Conservation (phyloP, 2,113 vertebrate genomes). For the Leptobrachium leishanense region DNA sequence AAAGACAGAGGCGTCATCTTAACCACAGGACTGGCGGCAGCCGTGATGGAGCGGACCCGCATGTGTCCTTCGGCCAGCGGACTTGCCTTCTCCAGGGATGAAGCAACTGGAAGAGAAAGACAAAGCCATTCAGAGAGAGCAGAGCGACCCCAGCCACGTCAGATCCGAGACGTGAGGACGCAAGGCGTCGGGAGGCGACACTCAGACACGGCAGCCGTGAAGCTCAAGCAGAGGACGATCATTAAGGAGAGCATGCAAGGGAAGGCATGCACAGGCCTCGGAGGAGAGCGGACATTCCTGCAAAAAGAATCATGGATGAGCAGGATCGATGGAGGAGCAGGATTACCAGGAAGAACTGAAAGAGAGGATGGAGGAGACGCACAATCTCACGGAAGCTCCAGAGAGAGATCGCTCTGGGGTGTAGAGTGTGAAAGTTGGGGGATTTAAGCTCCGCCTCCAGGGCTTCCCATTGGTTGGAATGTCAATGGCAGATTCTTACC, state of each 20-base stretch:
- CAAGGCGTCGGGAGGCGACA: constrained; percentile 69
- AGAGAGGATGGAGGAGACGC: constrained; percentile 40
- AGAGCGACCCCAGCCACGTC: not conserved
- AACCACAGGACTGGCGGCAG: constrained; percentile 77
- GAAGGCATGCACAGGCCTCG: constrained; percentile 67
- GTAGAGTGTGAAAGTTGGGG: constrained; percentile 87
- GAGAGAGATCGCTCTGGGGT: constrained; percentile 62
- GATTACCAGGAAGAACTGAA: constrained; percentile 60
- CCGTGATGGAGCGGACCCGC: constrained; percentile 74
- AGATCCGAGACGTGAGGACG: not conserved
- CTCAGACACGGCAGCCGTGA: constrained; percentile 72
- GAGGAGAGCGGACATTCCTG: constrained; percentile 73
- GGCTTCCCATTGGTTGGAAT: too few species aligned
- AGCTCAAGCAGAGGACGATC: constrained; percentile 72
- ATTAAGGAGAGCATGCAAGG: constrained; percentile 69
- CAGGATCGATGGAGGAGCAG: constrained; percentile 67
- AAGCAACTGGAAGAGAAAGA: constrained; percentile 66
- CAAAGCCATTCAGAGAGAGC: not conserved
- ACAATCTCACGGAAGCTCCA: constrained; percentile 31
- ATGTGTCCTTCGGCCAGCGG: constrained; percentile 82
- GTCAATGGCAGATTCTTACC: too few species aligned
- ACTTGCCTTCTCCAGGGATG: constrained; percentile 87
- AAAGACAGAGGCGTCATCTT: constrained; percentile 98
- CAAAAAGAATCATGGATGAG: constrained; percentile 73
- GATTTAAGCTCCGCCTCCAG: not conserved